Evolutionary conservation across 2,797 vertebrate species (phyloP).

Genomic region (Rhinatrema bivittatum): DNA sequence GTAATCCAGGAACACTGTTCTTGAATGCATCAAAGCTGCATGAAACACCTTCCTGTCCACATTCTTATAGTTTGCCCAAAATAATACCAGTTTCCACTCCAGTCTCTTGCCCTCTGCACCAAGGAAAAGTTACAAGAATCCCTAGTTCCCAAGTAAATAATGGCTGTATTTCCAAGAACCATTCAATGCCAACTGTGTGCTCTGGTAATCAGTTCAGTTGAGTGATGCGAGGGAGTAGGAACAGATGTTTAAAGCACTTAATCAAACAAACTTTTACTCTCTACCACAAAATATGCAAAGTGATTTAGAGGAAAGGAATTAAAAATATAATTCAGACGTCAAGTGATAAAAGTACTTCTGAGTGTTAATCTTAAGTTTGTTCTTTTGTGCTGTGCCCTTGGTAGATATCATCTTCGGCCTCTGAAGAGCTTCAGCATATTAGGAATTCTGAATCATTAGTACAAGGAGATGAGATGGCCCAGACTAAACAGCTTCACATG

Average conservation of each 20-base stretch:
- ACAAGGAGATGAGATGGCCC: not conserved
- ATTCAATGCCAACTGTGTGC: conserved; percentile 57
- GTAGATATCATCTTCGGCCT: conserved; percentile 74
- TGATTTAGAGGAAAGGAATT: not conserved
- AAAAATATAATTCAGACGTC: not conserved
- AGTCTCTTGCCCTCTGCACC: conserved; percentile 14
- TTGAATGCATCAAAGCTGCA: too few species aligned
- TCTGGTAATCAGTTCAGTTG: conserved; percentile 52
- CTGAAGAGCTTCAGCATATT: conserved; percentile 66
- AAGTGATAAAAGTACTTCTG: conserved; percentile 13
- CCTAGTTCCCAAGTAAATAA: conserved; percentile 60
- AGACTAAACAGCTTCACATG: not conserved
- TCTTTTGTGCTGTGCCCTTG: conserved; percentile 4
- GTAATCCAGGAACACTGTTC: too few species aligned
- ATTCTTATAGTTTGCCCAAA: too few species aligned
- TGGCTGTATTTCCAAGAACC: conserved; percentile 62
- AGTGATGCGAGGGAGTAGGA: conserved; percentile 46
- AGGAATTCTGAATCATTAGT: conserved; percentile 32
- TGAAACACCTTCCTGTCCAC: too few species aligned
- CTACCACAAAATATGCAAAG: conserved; percentile 6
- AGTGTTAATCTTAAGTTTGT: conserved; percentile 3
- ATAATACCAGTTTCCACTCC: too few species aligned
- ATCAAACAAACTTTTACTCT: conserved; percentile 28
- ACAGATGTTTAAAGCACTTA: conserved; percentile 26
- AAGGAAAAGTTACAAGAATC: conserved; percentile 60